These are phyloP conservation scores for Oncorhynchus keta DNA, from an alignment of 2,113 vertebrate genomes.

Conservation along the genomic window DNA sequence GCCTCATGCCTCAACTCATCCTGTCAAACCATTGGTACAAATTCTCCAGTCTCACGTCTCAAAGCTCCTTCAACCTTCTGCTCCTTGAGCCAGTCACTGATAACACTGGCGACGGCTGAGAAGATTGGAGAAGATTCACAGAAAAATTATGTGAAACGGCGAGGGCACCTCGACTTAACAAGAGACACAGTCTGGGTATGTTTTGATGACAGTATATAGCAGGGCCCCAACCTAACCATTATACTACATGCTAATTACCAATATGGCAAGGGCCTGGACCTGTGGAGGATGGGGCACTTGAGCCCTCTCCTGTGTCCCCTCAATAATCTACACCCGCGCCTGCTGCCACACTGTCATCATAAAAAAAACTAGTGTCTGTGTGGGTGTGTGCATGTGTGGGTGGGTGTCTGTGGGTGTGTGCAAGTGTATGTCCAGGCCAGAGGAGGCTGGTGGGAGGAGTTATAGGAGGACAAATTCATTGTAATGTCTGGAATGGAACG, in stretches of 20 bases:
- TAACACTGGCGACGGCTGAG: not conserved
- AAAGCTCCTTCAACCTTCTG: not conserved
- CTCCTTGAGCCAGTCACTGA: not conserved
- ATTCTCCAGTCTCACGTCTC: not conserved
- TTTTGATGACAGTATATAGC: not conserved
- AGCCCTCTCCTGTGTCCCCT: no score
- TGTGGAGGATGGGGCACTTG: no score
- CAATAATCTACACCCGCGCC: no score
- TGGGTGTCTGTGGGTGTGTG: no score
- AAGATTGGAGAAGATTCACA: not conserved
- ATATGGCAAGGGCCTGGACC: not conserved
- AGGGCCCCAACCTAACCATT: not conserved
- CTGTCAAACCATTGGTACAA: not conserved
- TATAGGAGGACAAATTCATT: no score
- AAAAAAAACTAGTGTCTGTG: no score
- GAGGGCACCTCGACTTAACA: not conserved
- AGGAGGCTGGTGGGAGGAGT: no score
- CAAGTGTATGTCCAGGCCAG: no score
- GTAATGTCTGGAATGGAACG: no score
- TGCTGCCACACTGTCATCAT: no score
- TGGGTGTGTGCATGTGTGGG: no score
- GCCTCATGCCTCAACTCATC: not conserved
- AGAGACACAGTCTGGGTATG: not conserved
- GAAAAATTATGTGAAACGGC: not conserved
- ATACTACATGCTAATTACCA: not conserved